phyloP scores from a whole-genome alignment of 1,140 invertebrate species.

The Plutomurus gul region DNA sequence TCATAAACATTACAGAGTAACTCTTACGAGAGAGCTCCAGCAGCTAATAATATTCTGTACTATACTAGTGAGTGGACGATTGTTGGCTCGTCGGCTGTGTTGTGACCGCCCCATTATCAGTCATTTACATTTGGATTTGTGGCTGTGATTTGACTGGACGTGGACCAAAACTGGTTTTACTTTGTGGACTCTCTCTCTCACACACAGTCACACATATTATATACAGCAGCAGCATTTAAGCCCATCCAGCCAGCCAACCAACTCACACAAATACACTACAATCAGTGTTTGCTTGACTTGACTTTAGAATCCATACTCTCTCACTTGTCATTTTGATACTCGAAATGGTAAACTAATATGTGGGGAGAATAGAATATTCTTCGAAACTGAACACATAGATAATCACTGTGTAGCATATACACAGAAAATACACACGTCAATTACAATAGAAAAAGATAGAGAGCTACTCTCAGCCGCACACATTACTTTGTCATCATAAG shows the following conservation, averaged over 20 bases:
- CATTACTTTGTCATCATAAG: not conserved
- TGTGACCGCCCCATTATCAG: slow-evolving; percentile 7
- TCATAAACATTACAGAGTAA: not conserved
- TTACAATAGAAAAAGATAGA: not conserved
- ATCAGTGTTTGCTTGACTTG: too few relatives aligned
- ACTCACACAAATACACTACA: too few relatives aligned
- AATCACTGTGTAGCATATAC: not conserved
- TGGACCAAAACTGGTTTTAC: slow-evolving; percentile 1
- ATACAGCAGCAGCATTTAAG: too few relatives aligned
- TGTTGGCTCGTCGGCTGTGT: not conserved
- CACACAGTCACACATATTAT: too few relatives aligned
- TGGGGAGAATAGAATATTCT: not conserved
- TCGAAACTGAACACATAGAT: not conserved
- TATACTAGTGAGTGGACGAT: too few relatives aligned
- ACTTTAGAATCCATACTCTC: too few relatives aligned
- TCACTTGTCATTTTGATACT: not conserved
- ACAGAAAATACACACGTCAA: not conserved
- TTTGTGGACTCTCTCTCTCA: not conserved
- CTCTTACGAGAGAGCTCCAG: too few relatives aligned
- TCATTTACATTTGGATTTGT: slow-evolving; percentile 31
- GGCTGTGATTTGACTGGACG: slow-evolving; percentile 10
- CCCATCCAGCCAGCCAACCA: too few relatives aligned
- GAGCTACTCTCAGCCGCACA: not conserved
- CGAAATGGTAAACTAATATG: not conserved
- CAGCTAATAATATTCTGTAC: too few relatives aligned